Percentiles rank a stretch among this genome's conserved stretches.
These are phyloP conservation scores for Aurelia coerulea DNA, from an alignment of 30 jellyfish, hydroid and myxozoan genomes.

Conservation along the genomic window DNA sequence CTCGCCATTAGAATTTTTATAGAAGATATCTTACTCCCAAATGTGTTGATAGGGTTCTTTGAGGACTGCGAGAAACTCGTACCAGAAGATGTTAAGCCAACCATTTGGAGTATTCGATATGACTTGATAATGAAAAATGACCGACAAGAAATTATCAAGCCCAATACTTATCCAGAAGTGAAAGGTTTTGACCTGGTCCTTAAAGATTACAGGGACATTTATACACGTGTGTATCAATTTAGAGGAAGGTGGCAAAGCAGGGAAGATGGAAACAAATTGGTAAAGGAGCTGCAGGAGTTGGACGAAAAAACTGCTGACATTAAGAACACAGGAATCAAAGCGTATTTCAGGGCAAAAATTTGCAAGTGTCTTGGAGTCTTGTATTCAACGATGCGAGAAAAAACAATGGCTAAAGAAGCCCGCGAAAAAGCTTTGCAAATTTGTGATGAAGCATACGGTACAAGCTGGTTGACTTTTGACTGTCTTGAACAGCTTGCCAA, in stretches of 20 bases:
- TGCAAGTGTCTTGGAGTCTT: too few species aligned
- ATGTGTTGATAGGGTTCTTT: background rate
- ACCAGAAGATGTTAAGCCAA: background rate
- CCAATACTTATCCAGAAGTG: too few species aligned
- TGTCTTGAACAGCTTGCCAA: conserved; percentile 27
- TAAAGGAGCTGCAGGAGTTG: too few species aligned
- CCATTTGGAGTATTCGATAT: conserved; percentile 21
- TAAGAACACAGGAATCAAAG: too few species aligned
- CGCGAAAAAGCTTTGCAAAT: background rate
- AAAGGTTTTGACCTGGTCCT: too few species aligned
- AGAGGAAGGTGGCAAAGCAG: too few species aligned
- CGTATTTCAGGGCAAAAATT: too few species aligned
- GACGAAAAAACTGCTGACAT: too few species aligned
- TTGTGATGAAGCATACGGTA: conserved; percentile 18
- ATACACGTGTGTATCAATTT: too few species aligned
- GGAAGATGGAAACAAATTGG: too few species aligned
- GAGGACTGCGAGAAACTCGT: conserved; percentile 26
- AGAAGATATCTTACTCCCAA: conserved; percentile 1
- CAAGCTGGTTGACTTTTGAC: conserved; percentile 24
- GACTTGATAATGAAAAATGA: conserved; percentile 14
- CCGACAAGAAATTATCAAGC: background rate
- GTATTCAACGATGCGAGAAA: too few species aligned
- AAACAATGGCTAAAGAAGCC: background rate
- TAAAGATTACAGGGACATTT: too few species aligned
- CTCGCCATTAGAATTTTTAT: conserved; percentile 1